Evolutionary conservation across 2,113 vertebrate genomes (phyloP).

Genomic region (Macaca nemestrina): DNA sequence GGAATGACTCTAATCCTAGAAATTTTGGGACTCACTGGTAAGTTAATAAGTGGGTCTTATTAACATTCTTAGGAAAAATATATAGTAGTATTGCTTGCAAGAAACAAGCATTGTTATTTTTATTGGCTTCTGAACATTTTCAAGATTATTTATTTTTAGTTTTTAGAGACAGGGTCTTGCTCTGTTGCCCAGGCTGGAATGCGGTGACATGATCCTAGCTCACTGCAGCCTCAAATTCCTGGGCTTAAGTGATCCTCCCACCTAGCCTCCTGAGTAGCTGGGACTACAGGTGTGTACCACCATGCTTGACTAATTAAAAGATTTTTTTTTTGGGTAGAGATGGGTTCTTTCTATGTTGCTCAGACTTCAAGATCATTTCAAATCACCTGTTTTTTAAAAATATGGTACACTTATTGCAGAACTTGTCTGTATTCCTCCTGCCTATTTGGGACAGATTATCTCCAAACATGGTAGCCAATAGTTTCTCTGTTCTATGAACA

Average conservation of each 20-base stretch:
- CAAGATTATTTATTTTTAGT: neutral
- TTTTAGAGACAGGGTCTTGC: too few species aligned
- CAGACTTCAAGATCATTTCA: neutral
- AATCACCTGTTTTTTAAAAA: neutral
- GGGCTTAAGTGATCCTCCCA: too few species aligned
- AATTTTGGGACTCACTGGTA: neutral
- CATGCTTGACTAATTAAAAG: too few species aligned
- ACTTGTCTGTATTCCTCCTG: neutral
- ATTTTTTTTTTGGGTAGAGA: too few species aligned
- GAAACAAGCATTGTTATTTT: neutral
- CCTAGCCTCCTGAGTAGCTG: too few species aligned
- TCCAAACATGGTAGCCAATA: neutral
- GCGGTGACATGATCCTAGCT: too few species aligned
- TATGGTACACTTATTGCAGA: neutral
- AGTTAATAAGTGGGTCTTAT: neutral
- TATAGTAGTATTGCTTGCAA: neutral
- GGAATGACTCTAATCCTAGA: neutral
- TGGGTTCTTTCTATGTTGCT: too few species aligned
- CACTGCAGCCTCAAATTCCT: too few species aligned
- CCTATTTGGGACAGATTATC: neutral
- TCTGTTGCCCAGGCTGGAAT: too few species aligned
- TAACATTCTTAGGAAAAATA: neutral
- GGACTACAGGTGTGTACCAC: too few species aligned
- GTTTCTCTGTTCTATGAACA: neutral
- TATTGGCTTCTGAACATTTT: neutral